A percentile compares a stretch with the other conserved stretches of the same genome.
phyloP scores from a whole-genome alignment of 2,888 invertebrate species.

The Eretmocerus hayati region DNA sequence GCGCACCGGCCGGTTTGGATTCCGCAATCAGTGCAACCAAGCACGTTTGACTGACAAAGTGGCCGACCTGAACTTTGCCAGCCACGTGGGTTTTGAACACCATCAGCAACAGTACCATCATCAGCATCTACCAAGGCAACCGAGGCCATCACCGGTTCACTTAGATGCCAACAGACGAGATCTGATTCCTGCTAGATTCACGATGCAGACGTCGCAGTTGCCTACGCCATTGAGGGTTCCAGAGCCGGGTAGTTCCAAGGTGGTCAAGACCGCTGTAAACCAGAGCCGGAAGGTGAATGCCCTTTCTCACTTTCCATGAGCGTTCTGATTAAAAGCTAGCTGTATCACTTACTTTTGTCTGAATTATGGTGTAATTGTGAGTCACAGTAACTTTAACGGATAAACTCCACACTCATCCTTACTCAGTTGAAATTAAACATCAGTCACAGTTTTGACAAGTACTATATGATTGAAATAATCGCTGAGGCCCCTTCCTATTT shows the following conservation, averaged over 20 bases:
- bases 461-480: too few species aligned
- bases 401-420: too few species aligned
- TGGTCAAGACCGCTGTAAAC: conserved; percentile 66
- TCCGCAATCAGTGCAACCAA: conserved; percentile 58
- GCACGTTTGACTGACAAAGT: conserved; percentile 63
- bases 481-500: too few species aligned
- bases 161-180: not conserved
- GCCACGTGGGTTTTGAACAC: conserved; percentile 46
- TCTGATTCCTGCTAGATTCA: conserved; percentile 52
- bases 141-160: conserved; percentile 41
- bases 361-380: too few species aligned
- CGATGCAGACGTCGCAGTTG: conserved; percentile 64
- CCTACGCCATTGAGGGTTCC: conserved; percentile 60
- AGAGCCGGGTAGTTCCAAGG: conserved; percentile 59
- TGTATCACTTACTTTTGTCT: too few species aligned
- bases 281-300: conserved; percentile 58
- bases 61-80: conserved; percentile 51
- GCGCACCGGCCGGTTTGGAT: conserved; percentile 71
- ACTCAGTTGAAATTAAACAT: too few species aligned
- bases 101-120: conserved; percentile 45
- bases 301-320: too few species aligned
- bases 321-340: too few species aligned
- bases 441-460: too few species aligned
- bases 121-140: conserved; percentile 34
- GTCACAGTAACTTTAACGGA: too few species aligned